A percentile compares a stretch with the other conserved stretches of the same genome.
These are phyloP conservation scores for Pao palembangensis DNA, from an alignment of 2,113 vertebrate genomes.

Conservation along the genomic window DNA sequence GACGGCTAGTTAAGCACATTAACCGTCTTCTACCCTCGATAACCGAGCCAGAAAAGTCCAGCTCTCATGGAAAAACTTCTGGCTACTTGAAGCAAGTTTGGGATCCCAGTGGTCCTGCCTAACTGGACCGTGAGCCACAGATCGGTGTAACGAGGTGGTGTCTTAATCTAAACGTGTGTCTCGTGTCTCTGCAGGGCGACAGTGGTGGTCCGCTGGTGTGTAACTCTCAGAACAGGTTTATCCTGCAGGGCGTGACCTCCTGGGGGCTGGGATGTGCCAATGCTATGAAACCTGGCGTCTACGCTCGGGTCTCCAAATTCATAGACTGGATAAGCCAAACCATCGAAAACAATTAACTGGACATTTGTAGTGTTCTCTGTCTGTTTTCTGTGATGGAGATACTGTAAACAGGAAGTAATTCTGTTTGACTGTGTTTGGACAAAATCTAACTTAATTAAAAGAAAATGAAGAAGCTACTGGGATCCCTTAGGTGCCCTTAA, in stretches of 20 bases:
- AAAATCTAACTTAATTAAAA: too few relatives aligned
- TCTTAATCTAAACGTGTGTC: too few relatives aligned
- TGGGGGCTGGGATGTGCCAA: constrained; percentile 95
- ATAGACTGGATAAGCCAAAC: constrained; percentile 79
- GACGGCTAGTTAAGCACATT: too few relatives aligned
- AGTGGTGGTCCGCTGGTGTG: constrained; percentile 95
- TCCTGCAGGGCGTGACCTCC: constrained; percentile 93
- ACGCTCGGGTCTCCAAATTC: constrained; percentile 86
- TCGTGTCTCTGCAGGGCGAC: constrained; percentile 81
- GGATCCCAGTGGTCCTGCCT: too few relatives aligned
- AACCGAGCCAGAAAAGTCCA: neutral
- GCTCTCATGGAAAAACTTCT: neutral
- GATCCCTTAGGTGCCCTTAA: too few relatives aligned
- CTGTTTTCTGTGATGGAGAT: too few relatives aligned
- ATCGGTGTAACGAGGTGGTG: too few relatives aligned
- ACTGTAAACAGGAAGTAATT: too few relatives aligned
- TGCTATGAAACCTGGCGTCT: constrained; percentile 93
- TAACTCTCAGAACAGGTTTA: constrained; percentile 77
- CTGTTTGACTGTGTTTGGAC: neutral
- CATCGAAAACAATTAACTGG: constrained; percentile 46
- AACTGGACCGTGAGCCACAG: neutral
- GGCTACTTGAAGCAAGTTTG: neutral
- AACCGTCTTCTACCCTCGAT: too few relatives aligned
- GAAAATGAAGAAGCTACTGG: too few relatives aligned
- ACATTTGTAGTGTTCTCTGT: neutral